Evolutionary conservation across 2,888 invertebrate species (phyloP).

Genomic region (Polydrusus tereticollis): DNA sequence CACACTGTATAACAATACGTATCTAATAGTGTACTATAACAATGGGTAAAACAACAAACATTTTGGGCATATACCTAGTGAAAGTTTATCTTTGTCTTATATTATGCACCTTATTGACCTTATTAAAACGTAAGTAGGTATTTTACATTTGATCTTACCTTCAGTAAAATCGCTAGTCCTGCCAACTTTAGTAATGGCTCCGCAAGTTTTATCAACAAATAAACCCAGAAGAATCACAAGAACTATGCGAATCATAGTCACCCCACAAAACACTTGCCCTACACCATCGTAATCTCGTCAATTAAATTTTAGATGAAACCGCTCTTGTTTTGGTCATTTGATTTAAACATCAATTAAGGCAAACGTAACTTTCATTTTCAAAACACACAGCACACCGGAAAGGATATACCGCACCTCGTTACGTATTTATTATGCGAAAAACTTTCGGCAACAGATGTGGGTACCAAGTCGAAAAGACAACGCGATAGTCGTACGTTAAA

Average conservation of each 20-base stretch:
- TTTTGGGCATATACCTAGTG: too few species aligned
- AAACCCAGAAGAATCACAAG: constrained; percentile 7
- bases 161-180: constrained; percentile 11
- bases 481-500: constrained; percentile 24
- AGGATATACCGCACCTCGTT: not conserved
- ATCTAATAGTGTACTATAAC: too few species aligned
- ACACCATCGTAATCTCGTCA: not conserved
- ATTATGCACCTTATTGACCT: not conserved
- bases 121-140: not conserved
- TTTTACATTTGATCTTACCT: constrained; percentile 12
- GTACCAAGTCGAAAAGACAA: not conserved
- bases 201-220: constrained; percentile 16
- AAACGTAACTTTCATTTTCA: not conserved
- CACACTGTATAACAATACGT: too few species aligned
- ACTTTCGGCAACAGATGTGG: constrained; percentile 5
- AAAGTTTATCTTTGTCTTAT: not conserved
- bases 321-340: not conserved
- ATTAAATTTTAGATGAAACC: not conserved
- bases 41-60: too few species aligned
- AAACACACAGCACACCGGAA: not conserved
- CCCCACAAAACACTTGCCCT: constrained; percentile 8
- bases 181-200: not conserved
- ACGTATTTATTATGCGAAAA: not conserved
- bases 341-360: not conserved
- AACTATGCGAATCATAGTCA: constrained; percentile 26